These are phyloP conservation scores for Dysmachus trigonus DNA, from an alignment of 2,888 invertebrate species.

Conservation along the genomic window DNA sequence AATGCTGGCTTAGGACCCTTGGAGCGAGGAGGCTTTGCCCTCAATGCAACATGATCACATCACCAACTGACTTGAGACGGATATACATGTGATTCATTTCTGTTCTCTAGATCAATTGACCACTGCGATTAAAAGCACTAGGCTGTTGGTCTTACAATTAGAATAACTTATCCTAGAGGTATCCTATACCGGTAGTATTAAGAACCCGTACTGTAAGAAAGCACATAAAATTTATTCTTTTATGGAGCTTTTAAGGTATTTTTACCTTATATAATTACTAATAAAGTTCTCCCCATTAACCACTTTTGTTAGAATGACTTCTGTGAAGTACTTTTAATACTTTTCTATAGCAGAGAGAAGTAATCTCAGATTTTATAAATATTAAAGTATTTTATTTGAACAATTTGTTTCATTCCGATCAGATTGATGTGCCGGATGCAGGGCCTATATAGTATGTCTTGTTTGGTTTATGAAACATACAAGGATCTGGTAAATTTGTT, in stretches of 20 bases:
- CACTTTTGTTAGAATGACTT: slow-evolving; percentile 29
- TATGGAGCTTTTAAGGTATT: slow-evolving; percentile 36
- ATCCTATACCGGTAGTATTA: slow-evolving; percentile 1
- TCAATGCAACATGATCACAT: slow-evolving; percentile 93
- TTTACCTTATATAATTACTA: slow-evolving; percentile 17
- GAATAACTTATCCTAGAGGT: not conserved
- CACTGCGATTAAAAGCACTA: not conserved
- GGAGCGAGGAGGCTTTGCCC: slow-evolving; percentile 93
- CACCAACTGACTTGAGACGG: slow-evolving; percentile 83
- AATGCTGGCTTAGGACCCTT: slow-evolving; percentile 76
- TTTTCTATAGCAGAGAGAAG: slow-evolving; percentile 12
- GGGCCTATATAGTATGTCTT: no score
- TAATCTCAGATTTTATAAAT: slow-evolving; percentile 1
- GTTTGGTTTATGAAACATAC: no score
- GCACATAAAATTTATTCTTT: slow-evolving; percentile 35
- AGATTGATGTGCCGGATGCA: not conserved
- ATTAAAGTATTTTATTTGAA: slow-evolving; percentile 28
- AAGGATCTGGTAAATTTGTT: no score
- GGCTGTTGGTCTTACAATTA: not conserved
- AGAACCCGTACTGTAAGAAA: slow-evolving; percentile 4
- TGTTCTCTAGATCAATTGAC: not conserved
- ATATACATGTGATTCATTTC: slow-evolving; percentile 77
- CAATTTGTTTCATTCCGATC: not conserved
- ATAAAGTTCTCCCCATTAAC: slow-evolving; percentile 5
- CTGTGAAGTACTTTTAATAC: slow-evolving; percentile 33